Percentiles rank a stretch among this genome's conserved stretches.
Conservation (phyloP, 2,888 invertebrate species). For the Leptinotarsa rubiginosa region DNA sequence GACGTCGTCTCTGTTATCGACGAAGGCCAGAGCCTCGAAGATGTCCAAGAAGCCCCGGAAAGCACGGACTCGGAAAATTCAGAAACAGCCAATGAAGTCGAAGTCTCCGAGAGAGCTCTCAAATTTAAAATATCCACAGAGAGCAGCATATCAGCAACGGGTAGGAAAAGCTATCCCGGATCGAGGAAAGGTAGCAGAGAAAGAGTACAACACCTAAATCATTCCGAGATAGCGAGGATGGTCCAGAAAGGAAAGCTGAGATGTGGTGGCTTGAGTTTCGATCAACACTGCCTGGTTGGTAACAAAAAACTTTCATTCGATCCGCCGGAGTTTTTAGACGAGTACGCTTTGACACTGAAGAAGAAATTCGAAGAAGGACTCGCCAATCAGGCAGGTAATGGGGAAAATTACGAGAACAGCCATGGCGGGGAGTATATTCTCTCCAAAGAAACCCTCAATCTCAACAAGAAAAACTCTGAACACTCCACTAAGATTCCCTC, state of each 20-base stretch:
- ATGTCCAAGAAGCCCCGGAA: constrained; percentile 71
- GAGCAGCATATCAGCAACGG: constrained; percentile 66
- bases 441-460: constrained; percentile 63
- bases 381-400: constrained; percentile 43
- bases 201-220: constrained; percentile 66
- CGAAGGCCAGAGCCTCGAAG: constrained; percentile 66
- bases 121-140: constrained; percentile 83
- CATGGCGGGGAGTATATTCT: constrained; percentile 56
- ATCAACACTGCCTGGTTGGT: constrained; percentile 59
- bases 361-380: constrained; percentile 57
- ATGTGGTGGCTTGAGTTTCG: constrained; percentile 59
- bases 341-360: constrained; percentile 61
- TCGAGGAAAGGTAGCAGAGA: constrained; percentile 77
- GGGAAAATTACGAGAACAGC: constrained; percentile 45
- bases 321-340: constrained; percentile 63
- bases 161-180: constrained; percentile 75
- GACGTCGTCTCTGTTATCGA: constrained; percentile 55
- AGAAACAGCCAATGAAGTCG: constrained; percentile 79
- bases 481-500: constrained; percentile 60
- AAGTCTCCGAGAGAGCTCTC: constrained; percentile 79
- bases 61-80: constrained; percentile 67
- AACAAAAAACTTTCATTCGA: constrained; percentile 64
- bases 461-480: constrained; percentile 63
- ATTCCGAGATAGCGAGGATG: constrained; percentile 68
- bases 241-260: constrained; percentile 66